Conservation (phyloP, 1,140 invertebrate species). For the Drosophila leontia region DNA sequence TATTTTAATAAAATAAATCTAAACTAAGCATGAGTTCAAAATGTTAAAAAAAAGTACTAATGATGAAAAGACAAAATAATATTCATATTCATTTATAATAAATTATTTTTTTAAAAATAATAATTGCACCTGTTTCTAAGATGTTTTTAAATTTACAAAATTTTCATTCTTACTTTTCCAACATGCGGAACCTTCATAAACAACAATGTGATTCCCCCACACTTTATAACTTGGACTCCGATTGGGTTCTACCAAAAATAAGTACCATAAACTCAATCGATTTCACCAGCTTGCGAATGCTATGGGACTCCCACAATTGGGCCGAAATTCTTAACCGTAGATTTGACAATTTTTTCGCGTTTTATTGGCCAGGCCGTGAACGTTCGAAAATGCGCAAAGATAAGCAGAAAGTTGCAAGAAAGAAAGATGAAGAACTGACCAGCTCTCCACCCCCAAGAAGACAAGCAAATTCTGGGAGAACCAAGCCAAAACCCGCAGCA, state of each 20-base stretch:
- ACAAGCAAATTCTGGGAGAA: slow-evolving; percentile 9
- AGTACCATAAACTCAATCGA: slow-evolving; percentile 12
- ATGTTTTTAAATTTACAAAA: neutral
- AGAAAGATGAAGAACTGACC: slow-evolving; percentile 17
- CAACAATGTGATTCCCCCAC: slow-evolving; percentile 12
- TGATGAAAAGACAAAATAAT: neutral
- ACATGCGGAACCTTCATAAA: neutral
- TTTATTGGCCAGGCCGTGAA: slow-evolving; percentile 8
- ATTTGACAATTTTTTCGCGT: slow-evolving; percentile 18
- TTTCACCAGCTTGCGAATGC: slow-evolving; percentile 27
- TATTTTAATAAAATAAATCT: neutral
- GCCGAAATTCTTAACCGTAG: slow-evolving; percentile 8
- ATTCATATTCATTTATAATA: neutral
- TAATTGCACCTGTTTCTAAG: neutral
- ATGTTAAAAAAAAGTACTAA: neutral
- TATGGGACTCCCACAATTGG: slow-evolving; percentile 44
- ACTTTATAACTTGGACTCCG: neutral
- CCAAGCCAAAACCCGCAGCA: slow-evolving; percentile 29
- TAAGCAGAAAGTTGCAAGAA: slow-evolving; percentile 57
- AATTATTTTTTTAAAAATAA: neutral
- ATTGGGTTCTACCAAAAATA: slow-evolving; percentile 2
- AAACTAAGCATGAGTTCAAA: neutral
- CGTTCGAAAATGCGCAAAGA: slow-evolving; percentile 67
- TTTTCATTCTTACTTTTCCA: too few relatives aligned
- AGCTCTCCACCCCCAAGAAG: neutral